These are phyloP conservation scores for Chironomus riparius DNA, from an alignment of 2,888 invertebrate genomes.

Conservation along the genomic window DNA sequence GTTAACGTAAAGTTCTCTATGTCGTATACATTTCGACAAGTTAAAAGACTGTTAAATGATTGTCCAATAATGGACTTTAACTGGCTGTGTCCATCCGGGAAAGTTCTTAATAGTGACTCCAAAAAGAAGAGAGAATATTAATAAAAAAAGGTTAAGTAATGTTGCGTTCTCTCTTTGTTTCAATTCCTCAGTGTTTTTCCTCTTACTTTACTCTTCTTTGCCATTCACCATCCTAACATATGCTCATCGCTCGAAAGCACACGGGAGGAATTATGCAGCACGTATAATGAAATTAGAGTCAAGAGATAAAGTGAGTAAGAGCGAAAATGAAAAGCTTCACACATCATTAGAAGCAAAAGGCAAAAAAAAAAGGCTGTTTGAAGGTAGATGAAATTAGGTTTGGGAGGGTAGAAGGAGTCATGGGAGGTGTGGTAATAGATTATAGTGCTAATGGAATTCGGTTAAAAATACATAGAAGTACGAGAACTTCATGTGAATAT, in stretches of 20 bases:
- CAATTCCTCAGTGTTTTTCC: too few species aligned
- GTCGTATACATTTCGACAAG: too few species aligned
- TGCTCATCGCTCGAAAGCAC: neutral
- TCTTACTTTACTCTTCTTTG: neutral
- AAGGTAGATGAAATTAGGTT: too few species aligned
- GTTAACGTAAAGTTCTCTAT: too few species aligned
- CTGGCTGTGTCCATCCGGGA: too few species aligned
- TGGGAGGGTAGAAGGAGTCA: too few species aligned
- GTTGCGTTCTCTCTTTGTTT: neutral
- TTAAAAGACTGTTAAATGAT: too few species aligned
- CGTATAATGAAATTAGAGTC: conserved; percentile 1
- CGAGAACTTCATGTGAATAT: neutral
- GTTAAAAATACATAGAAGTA: neutral
- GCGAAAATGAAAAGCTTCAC: neutral
- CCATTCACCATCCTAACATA: neutral
- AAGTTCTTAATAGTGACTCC: neutral
- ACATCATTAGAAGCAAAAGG: neutral
- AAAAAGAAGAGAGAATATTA: neutral
- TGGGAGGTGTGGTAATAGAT: neutral
- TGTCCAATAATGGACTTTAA: too few species aligned
- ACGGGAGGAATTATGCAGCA: neutral
- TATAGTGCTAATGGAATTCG: neutral
- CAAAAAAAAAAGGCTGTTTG: neutral
- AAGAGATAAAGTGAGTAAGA: neutral
- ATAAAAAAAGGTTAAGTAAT: neutral